Base-by-base conservation (phyloP, 2,888 invertebrate genomes). In the Heliconius hortense region DNA sequence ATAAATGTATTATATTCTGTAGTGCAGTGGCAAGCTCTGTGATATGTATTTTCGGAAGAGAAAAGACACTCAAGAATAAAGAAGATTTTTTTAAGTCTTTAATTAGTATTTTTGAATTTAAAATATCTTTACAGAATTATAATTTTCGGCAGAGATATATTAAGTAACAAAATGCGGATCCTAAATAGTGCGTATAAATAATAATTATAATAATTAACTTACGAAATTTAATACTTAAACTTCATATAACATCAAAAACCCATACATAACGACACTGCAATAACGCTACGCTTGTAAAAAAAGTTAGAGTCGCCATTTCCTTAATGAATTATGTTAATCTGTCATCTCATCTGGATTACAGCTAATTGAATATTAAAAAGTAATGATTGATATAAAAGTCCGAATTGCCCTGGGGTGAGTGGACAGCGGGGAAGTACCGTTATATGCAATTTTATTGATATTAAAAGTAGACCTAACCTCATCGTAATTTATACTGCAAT, bases 361-460 rank as follows among this genome's bases (percentile, higher is more conserved):
- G 81, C 85, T 91, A 91, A 92, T 91, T 90, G 90, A 91, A 91
- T 91, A 92, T 91, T 89, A 90, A 90, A 85, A 82, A 84, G 82
- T 81, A 84, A 89, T 85, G 87, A 89, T 89, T 87, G 90, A 85
- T 90, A 88, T 91, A 92, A 91, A 92, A 90, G 83, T 83, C 79
- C 81, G 82, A 84, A 85, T 85, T 82, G 81, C 81, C 78, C 77
- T 80, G 74, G 79, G 82, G 76, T 76, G 82, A 81, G 83, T 85
- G 82, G 76, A 76, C 82, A 81, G 83, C 63, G 66, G 56, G 63
- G 78, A 77, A 76, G 64, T 63, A 39, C 18, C 60, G 31, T 71
- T 53, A 66, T 64, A 64, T 64, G 59, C 21, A 28, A 31, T n/a
- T 66, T 68, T 24, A 39, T 31, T 13, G 60, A 59, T 39, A 39